phyloP scores from a whole-genome alignment of 2,797 vertebrate species.

The Epinephelus coioides region DNA sequence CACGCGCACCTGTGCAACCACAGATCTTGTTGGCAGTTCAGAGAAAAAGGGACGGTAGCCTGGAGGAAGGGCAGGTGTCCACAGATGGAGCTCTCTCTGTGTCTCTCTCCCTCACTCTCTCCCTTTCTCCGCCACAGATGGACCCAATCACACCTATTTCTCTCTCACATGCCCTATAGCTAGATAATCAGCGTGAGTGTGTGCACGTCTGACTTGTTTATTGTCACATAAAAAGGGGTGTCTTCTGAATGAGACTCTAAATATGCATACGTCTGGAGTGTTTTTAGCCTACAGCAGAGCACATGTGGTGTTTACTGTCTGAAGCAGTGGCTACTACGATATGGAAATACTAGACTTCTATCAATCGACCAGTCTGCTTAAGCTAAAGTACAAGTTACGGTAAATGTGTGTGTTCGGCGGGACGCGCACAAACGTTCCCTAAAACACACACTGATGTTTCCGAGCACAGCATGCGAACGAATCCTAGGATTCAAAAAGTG shows the following conservation, averaged over 20 bases:
- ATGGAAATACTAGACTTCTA: slow-evolving; percentile 6
- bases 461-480: background rate
- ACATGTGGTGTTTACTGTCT: slow-evolving; percentile 38
- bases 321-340: slow-evolving; percentile 5
- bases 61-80: slow-evolving; percentile 82
- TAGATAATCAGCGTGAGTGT: slow-evolving; percentile 50
- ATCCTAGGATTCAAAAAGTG: slow-evolving; percentile 5
- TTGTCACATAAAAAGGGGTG: slow-evolving; percentile 50
- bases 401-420: background rate
- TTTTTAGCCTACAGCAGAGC: slow-evolving; percentile 28
- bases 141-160: slow-evolving; percentile 81
- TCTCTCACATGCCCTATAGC: slow-evolving; percentile 77
- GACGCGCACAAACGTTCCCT: background rate
- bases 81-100: slow-evolving; percentile 77
- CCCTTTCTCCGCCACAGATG: slow-evolving; percentile 75
- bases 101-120: slow-evolving; percentile 42
- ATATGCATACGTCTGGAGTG: slow-evolving; percentile 22
- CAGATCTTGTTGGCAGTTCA: slow-evolving; percentile 76
- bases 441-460: background rate
- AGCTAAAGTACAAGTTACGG: slow-evolving; percentile 6
- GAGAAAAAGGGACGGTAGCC: slow-evolving; percentile 67
- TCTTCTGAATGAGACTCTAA: slow-evolving; percentile 54
- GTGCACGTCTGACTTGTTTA: slow-evolving; percentile 59
- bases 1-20: slow-evolving; percentile 69
- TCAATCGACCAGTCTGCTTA: slow-evolving; percentile 12